Percentiles rank a stretch among this genome's conserved stretches.
Evolutionary conservation across 2,888 invertebrate species (phyloP).

Genomic region (Petrophora chlorosata): DNA sequence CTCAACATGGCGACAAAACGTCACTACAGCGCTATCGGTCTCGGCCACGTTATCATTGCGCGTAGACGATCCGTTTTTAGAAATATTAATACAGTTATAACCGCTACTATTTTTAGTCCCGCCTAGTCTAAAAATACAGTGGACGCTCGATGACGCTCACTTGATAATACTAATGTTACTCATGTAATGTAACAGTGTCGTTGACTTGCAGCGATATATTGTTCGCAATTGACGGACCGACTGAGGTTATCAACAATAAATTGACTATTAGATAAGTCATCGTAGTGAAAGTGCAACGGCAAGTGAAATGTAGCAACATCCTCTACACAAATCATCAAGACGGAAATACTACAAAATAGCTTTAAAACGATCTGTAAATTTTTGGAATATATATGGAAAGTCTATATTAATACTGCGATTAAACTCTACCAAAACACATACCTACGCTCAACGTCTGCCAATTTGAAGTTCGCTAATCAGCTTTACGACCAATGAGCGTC

Average conservation of each 20-base stretch:
- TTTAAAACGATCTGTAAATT: too few species aligned
- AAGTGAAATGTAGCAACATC: slow-evolving; percentile 7
- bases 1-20: slow-evolving; percentile 60
- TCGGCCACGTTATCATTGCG: slow-evolving; percentile 71
- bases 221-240: slow-evolving; percentile 49
- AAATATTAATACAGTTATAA: slow-evolving; percentile 84
- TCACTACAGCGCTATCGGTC: slow-evolving; percentile 71
- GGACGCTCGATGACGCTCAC: slow-evolving; percentile 71
- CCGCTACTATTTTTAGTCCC: slow-evolving; percentile 81
- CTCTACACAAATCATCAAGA: neutral
- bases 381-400: too few species aligned
- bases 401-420: slow-evolving; percentile 9
- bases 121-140: slow-evolving; percentile 81
- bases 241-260: slow-evolving; percentile 53
- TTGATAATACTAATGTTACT: slow-evolving; percentile 79
- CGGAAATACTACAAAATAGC: too few species aligned
- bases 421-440: slow-evolving; percentile 7
- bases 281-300: slow-evolving; percentile 36
- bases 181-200: slow-evolving; percentile 69
- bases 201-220: slow-evolving; percentile 74
- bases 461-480: slow-evolving; percentile 44
- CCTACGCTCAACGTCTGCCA: slow-evolving; percentile 30
- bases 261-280: slow-evolving; percentile 51
- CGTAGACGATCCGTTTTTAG: slow-evolving; percentile 82
- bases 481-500: slow-evolving; percentile 40